Percentiles rank a stretch among this genome's conserved stretches.
phyloP scores from a whole-genome alignment of 2,797 vertebrate genomes.

The Argyrosomus regius region DNA sequence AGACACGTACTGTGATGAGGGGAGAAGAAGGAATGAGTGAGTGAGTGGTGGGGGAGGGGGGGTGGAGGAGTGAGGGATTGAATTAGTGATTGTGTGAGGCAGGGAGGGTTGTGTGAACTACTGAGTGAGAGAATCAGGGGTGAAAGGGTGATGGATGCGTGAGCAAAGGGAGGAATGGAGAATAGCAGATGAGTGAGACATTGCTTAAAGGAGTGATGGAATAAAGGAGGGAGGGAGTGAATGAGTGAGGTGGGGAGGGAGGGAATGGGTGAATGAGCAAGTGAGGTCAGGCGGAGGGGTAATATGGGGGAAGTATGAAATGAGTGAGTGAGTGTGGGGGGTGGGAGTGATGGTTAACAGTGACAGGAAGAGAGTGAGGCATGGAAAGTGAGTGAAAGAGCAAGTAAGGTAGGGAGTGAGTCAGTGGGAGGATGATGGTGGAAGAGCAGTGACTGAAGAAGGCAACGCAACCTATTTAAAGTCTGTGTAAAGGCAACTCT shows the following conservation, averaged over 20 bases:
- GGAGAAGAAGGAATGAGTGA: neutral
- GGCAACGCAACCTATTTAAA: too few species aligned
- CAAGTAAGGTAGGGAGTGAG: neutral
- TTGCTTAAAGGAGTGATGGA: neutral
- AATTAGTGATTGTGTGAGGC: neutral
- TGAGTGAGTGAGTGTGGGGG: too few species aligned
- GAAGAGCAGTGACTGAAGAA: too few species aligned
- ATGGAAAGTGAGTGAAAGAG: too few species aligned
- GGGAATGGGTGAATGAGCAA: neutral
- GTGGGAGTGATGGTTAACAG: neutral
- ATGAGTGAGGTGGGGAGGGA: neutral
- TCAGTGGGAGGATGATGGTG: neutral
- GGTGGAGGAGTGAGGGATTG: neutral
- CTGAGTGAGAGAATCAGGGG: neutral
- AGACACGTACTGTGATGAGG: neutral
- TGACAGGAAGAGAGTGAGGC: neutral
- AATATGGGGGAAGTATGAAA: too few species aligned
- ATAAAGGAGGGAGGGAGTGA: too few species aligned
- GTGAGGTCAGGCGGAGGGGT: too few species aligned
- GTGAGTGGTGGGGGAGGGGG: neutral
- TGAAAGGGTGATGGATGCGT: too few species aligned
- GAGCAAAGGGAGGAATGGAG: too few species aligned
- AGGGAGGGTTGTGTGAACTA: too few species aligned
- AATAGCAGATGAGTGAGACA: too few species aligned
- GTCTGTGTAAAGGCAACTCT: too few species aligned